Evolutionary conservation across 2,888 invertebrate genomes (phyloP), one percentile per base, ranked within the genome.

Genomic region (Zootermopsis nevadensis): DNA sequence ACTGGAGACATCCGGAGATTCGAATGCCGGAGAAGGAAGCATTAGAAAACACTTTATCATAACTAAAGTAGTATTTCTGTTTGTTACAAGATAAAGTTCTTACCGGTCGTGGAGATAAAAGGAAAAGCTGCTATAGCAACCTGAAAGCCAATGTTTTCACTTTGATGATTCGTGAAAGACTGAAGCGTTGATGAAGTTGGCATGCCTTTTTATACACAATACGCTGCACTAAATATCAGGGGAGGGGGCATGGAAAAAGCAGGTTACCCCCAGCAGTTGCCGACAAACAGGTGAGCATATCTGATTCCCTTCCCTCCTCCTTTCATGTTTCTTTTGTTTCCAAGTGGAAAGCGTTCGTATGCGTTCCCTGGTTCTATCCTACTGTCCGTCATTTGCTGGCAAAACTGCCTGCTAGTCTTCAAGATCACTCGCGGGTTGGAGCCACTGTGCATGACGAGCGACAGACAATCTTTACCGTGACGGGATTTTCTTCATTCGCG

Each of bases 261-360:
- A 60, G 60, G 60, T 60, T 60, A 60, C 60, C 60, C 60, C 60
- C 60, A 60, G 27, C 8, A 1, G 60, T 60, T 27, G n/a, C 60
- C 6, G n/a, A 60, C 2, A 10, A 24, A 60, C 12, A 60, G 60
- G 60, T 60, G 60, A 60, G 60, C n/a, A 60, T 19, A n/a, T 60
- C 60, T 7, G 27, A 8, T 27, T 60, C 27, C n/a, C 38, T 48
- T 19, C 31, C 69, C 76, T 42, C 76, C 76, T 76, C 76, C 76
- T 76, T 76, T 27, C 76, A 30, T n/a, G 42, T 76, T 76, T 76
- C 27, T 42, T 76, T n/a, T 76, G 76, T 76, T 76, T 60, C 27
- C n/a, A 60, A n/a, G 15, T 60, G 60, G 60, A 60, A 60, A 60
- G 60, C 48, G 48, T 19, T 48, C 19, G 19, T 48, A 48, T 48